Conservation (phyloP, 92 coral and sea anemone species). For the Phenganax subtilis region DNA sequence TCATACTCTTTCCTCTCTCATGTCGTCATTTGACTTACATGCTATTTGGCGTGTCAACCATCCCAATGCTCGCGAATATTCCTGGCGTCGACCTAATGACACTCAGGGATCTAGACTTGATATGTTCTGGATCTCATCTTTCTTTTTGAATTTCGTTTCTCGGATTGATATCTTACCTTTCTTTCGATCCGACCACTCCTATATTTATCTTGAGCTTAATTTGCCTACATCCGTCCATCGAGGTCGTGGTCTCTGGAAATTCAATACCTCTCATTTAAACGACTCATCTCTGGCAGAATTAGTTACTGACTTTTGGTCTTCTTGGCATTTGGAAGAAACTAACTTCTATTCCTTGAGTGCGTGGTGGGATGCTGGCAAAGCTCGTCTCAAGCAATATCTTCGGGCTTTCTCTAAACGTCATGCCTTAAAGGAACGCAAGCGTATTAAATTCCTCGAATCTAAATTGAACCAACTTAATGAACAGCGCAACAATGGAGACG, state of each 20-base stretch:
- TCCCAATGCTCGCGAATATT: constrained; percentile 3
- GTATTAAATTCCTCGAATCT: no score
- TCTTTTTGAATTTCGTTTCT: constrained; percentile 14
- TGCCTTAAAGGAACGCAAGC: no score
- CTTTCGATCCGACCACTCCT: constrained; percentile 46
- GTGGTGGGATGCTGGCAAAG: no score
- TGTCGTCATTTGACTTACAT: background rate
- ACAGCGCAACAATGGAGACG: no score
- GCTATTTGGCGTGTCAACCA: constrained; percentile 29
- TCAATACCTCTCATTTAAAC: constrained; percentile 48
- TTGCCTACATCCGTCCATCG: constrained; percentile 25
- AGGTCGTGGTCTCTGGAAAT: constrained; percentile 54
- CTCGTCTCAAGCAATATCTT: no score
- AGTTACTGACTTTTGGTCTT: constrained; percentile 28
- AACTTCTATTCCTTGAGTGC: no score
- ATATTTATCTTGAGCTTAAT: constrained; percentile 10
- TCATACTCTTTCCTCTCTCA: background rate
- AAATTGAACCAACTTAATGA: no score
- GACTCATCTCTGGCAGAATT: background rate
- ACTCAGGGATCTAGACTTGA: constrained; percentile 47
- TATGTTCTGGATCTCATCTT: constrained; percentile 39
- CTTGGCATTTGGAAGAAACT: constrained; percentile 13
- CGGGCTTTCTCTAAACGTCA: no score
- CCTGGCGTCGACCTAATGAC: constrained; percentile 44
- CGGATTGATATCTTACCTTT: constrained; percentile 31